Percentiles rank a stretch among this genome's conserved stretches.
Evolutionary conservation across 2,113 vertebrate species (phyloP).

Genomic region (Scartelaos histophorus): DNA sequence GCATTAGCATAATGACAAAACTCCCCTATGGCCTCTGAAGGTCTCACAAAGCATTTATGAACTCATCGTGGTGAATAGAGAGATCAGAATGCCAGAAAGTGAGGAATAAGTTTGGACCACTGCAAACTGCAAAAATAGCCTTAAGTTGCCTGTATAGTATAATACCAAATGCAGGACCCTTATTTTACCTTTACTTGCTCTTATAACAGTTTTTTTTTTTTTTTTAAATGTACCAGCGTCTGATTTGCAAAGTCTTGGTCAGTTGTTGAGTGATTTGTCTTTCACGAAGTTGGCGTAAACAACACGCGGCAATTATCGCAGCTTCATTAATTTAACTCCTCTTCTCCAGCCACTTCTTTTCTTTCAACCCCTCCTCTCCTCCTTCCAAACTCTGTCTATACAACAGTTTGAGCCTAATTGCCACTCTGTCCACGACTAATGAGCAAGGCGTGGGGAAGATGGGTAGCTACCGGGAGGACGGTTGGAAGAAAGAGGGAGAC

Average conservation of each 20-base stretch:
- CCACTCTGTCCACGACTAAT: slow-evolving; percentile 65
- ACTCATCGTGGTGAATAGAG: too few relatives aligned
- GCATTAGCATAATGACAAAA: too few relatives aligned
- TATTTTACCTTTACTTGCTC: too few relatives aligned
- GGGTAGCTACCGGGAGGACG: slow-evolving; percentile 45
- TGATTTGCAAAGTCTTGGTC: slow-evolving; percentile 34
- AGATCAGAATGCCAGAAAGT: too few relatives aligned
- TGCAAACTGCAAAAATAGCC: too few relatives aligned
- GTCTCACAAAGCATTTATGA: too few relatives aligned
- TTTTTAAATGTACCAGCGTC: not conserved
- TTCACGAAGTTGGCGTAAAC: slow-evolving; percentile 56
- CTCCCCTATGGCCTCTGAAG: too few relatives aligned
- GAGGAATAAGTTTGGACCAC: too few relatives aligned
- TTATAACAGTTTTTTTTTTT: too few relatives aligned
- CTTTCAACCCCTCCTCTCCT: slow-evolving; percentile 45
- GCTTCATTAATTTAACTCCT: slow-evolving; percentile 68
- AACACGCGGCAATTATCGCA: slow-evolving; percentile 60
- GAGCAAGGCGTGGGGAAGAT: slow-evolving; percentile 50
- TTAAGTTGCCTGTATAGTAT: too few relatives aligned
- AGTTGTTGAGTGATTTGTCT: slow-evolving; percentile 36
- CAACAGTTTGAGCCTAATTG: slow-evolving; percentile 65
- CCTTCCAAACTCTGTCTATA: slow-evolving; percentile 57
- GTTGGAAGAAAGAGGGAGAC: slow-evolving; percentile 49
- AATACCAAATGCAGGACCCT: too few relatives aligned
- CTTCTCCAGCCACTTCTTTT: slow-evolving; percentile 44